These are phyloP conservation scores for Diplodus puntazzo DNA, from an alignment of 2,797 vertebrate species.

Conservation along the genomic window DNA sequence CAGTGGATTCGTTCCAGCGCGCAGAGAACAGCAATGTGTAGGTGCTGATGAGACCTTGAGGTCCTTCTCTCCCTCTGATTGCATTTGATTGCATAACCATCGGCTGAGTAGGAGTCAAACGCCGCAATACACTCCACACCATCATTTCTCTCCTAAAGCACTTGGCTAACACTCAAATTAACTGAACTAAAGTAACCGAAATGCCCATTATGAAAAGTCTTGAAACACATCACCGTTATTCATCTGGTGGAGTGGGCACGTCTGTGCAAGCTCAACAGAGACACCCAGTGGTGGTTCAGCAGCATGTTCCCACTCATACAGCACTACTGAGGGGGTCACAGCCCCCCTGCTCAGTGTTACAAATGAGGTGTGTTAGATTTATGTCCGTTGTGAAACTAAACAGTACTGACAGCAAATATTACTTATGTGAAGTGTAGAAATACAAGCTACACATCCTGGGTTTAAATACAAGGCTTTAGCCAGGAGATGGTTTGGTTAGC, in stretches of 20 bases:
- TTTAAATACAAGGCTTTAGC: neutral
- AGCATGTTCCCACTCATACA: neutral
- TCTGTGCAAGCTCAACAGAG: constrained; percentile 55
- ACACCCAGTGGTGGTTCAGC: constrained; percentile 56
- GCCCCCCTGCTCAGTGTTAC: neutral
- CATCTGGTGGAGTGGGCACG: neutral
- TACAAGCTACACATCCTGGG: too few relatives aligned
- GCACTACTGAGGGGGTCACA: neutral
- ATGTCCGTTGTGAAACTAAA: neutral
- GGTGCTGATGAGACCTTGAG: constrained; percentile 83
- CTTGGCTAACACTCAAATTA: constrained; percentile 80
- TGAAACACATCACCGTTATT: constrained; percentile 28
- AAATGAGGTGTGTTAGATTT: neutral
- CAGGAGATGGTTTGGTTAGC: neutral
- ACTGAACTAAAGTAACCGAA: constrained; percentile 75
- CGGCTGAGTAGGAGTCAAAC: constrained; percentile 83
- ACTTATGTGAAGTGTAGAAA: too few relatives aligned
- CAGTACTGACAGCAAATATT: neutral
- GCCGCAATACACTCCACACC: constrained; percentile 70
- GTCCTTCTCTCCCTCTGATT: constrained; percentile 79
- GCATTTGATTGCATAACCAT: constrained; percentile 81
- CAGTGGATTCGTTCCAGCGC: constrained; percentile 69
- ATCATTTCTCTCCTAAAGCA: constrained; percentile 74
- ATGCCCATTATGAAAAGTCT: constrained; percentile 75
- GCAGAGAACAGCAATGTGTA: constrained; percentile 77